Percentiles rank a stretch among this genome's conserved stretches.
These are phyloP conservation scores for Podarcis lilfordi DNA, from an alignment of 2,797 vertebrate genomes.

Conservation along the genomic window DNA sequence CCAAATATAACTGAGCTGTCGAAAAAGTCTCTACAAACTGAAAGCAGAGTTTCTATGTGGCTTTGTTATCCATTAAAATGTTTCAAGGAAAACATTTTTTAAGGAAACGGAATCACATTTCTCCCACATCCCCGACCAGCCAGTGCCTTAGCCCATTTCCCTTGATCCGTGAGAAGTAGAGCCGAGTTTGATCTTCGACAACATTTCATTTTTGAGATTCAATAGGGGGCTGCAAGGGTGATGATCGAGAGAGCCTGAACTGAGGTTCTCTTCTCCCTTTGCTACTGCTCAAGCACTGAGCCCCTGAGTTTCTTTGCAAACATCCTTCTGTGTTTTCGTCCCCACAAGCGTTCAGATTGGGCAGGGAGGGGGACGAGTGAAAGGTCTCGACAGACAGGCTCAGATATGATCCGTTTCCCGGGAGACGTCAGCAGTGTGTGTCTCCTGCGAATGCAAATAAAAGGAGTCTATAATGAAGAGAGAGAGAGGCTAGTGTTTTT, in stretches of 20 bases:
- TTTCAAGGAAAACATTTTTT: no score
- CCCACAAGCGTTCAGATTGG: background rate
- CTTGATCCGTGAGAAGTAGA: background rate
- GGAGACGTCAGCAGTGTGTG: background rate
- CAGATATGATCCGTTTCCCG: background rate
- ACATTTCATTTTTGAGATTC: background rate
- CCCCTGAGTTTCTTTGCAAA: background rate
- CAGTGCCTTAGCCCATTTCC: no score
- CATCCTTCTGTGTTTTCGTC: background rate
- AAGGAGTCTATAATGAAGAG: slow-evolving; percentile 11
- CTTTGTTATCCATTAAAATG: no score
- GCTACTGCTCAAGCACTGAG: background rate
- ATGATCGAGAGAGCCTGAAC: background rate
- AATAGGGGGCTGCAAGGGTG: background rate
- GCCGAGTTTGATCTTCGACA: background rate
- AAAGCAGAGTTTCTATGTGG: no score
- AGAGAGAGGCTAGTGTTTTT: background rate
- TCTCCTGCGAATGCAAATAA: slow-evolving; percentile 3
- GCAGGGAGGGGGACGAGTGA: background rate
- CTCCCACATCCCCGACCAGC: background rate
- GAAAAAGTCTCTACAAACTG: no score
- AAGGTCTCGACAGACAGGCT: background rate
- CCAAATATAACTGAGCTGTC: no score
- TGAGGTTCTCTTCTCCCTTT: background rate
- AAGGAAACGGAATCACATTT: no score